Evolutionary conservation across 2,113 vertebrate species (phyloP), one percentile per base, ranked within the genome.

Genomic region (Melozone crissalis): DNA sequence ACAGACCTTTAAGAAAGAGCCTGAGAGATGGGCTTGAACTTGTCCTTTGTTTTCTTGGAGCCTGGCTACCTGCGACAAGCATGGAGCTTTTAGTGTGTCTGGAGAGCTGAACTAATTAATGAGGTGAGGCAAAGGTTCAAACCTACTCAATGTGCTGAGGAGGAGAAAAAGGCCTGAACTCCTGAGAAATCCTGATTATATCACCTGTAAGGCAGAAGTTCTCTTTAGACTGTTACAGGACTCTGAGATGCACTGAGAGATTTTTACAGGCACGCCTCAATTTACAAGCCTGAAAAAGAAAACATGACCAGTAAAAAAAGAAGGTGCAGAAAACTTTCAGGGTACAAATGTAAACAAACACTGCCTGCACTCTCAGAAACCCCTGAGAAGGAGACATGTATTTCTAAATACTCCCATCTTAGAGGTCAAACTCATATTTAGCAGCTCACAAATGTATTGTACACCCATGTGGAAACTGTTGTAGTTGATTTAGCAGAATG

Each of bases 101-200:
- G 72, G 85, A 90, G 82, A 86, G 67, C 68, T 91, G 92, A 83
- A 80, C 92, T 96, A 94, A 93, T 94, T 97, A 95, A 90, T 37
- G 43, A 94, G 87, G 63, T 90, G 72, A 92, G 65, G 79, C 75
- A 90, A 90, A 88, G 55, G 90, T 94, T 93, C 85, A 83, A 73
- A 74, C 3, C 7, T 55, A n/a, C 13, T 41, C 47, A 52, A 35
- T n/a, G 61, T 86, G 65, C 72, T 2, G 2, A 88, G 59, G 75
- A 93, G 57, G 62, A 88, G 44, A 78, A 74, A 89, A 90, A 94
- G 83, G 63, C 75, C 77, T 85, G 46, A 94, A 74, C 82, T 80
- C 93, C 75, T 44, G 67, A 84, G 87, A 67, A 95, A 88, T 74
- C 19, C 37, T 71, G 52, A 47, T 73, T 55, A 15, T 67, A 75